Conservation (phyloP, 2,113 vertebrate species). For the Columbina picui region DNA sequence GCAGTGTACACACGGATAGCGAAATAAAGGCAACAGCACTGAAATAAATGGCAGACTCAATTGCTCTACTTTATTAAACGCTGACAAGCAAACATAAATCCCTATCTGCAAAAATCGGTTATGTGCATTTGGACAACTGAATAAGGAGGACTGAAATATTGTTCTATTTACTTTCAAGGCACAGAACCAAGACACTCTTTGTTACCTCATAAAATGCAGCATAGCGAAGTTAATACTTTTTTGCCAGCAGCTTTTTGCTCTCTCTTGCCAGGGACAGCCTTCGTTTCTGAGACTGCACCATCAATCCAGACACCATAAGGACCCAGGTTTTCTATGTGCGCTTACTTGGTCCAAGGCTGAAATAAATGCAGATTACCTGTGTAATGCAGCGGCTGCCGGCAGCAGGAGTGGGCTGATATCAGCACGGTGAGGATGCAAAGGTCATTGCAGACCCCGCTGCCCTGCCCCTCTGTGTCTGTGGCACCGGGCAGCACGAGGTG, state of each 20-base stretch:
- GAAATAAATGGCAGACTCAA: slow-evolving; percentile 54
- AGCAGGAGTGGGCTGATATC: background rate
- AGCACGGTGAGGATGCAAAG: background rate
- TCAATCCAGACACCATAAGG: background rate
- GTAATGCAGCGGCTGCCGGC: rapidly evolving
- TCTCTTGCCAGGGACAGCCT: slow-evolving; percentile 11
- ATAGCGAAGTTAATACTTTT: slow-evolving; percentile 58
- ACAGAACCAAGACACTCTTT: slow-evolving; percentile 67
- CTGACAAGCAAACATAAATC: slow-evolving; percentile 70
- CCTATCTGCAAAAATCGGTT: slow-evolving; percentile 68
- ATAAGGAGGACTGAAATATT: slow-evolving; percentile 68
- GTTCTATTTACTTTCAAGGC: slow-evolving; percentile 70
- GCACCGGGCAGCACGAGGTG: rapidly evolving
- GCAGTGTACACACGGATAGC: background rate
- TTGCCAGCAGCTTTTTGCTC: slow-evolving; percentile 54
- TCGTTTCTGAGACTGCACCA: background rate
- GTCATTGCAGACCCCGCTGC: background rate
- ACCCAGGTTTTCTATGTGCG: rapidly evolving
- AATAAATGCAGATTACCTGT: background rate
- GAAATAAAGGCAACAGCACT: slow-evolving; percentile 46
- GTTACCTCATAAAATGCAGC: slow-evolving; percentile 68
- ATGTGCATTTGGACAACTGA: slow-evolving; percentile 71
- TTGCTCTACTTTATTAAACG: slow-evolving; percentile 67
- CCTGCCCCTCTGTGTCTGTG: background rate
- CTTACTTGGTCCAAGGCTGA: background rate